Percentiles rank a stretch among this genome's conserved stretches.
phyloP scores from a whole-genome alignment of 2,797 vertebrate species.

The Lepus townsendii region DNA sequence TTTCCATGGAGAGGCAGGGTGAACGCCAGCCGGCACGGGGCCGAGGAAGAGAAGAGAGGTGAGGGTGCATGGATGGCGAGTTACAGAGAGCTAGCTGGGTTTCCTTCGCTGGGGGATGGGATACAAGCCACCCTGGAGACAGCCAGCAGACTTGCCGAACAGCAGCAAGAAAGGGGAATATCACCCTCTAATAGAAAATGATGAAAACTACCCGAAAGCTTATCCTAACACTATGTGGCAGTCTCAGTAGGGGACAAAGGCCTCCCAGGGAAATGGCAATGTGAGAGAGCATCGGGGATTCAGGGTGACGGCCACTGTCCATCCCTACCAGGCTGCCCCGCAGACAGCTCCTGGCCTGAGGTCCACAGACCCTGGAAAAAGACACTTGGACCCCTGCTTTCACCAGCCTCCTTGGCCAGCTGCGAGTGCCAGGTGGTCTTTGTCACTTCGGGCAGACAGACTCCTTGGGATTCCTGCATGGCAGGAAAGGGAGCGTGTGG shows the following conservation, averaged over 20 bases:
- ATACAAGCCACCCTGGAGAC: neutral
- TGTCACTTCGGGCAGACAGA: neutral
- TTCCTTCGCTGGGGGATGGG: neutral
- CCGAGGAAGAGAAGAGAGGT: neutral
- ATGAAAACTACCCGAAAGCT: neutral
- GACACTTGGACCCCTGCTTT: neutral
- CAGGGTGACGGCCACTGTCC: rapidly evolving
- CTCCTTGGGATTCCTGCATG: neutral
- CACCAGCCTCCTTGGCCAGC: neutral
- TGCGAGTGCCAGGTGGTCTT: neutral
- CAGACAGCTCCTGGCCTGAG: neutral
- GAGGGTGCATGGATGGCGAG: neutral
- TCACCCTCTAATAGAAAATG: conserved; percentile 13
- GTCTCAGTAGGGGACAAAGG: neutral
- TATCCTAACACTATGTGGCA: neutral
- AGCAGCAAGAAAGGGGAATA: neutral
- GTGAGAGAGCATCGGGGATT: neutral
- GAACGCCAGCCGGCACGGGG: neutral
- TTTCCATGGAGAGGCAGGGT: conserved; percentile 41
- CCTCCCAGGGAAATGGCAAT: neutral
- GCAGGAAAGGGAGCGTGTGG: neutral
- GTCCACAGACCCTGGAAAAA: neutral
- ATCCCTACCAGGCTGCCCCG: neutral
- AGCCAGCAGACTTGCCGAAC: conserved; percentile 35
- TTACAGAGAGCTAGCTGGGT: neutral